Evolutionary conservation across 2,888 invertebrate species (phyloP).

Genomic region (Eledone cirrhosa): DNA sequence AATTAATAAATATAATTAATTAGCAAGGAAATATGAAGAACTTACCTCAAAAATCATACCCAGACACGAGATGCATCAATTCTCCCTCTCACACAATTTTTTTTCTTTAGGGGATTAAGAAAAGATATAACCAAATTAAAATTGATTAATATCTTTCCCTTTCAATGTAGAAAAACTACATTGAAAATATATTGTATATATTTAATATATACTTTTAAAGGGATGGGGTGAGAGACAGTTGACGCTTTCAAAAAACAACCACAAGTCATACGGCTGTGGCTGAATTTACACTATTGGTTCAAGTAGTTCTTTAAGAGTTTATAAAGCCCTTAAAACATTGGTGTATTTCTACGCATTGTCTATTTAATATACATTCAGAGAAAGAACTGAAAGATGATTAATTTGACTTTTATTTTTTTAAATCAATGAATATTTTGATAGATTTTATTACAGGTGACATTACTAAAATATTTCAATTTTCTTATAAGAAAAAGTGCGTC

Average conservation of each 20-base stretch:
- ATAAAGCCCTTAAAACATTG: too few relatives aligned
- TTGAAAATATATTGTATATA: constrained; percentile 3
- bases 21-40: neutral
- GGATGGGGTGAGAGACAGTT: constrained; percentile 25
- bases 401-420: too few relatives aligned
- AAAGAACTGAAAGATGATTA: too few relatives aligned
- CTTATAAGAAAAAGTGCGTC: too few relatives aligned
- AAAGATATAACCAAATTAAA: constrained; percentile 4
- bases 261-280: constrained; percentile 3
- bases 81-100: constrained; percentile 20
- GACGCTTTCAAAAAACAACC: neutral
- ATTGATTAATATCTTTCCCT: constrained; percentile 13
- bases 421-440: too few relatives aligned
- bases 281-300: neutral
- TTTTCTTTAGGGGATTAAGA: constrained; percentile 12
- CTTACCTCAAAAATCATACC: constrained; percentile 15
- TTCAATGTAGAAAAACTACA: neutral
- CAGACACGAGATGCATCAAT: neutral
- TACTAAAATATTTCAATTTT: too few relatives aligned
- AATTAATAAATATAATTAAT: too few relatives aligned
- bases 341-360: too few relatives aligned
- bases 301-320: too few relatives aligned
- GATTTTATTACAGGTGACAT: too few relatives aligned
- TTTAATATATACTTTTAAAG: neutral
- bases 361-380: too few relatives aligned